Evolutionary conservation across 2,888 invertebrate genomes (phyloP), one percentile per base, ranked within the genome.

Genomic region (Nymphalis c-album): DNA sequence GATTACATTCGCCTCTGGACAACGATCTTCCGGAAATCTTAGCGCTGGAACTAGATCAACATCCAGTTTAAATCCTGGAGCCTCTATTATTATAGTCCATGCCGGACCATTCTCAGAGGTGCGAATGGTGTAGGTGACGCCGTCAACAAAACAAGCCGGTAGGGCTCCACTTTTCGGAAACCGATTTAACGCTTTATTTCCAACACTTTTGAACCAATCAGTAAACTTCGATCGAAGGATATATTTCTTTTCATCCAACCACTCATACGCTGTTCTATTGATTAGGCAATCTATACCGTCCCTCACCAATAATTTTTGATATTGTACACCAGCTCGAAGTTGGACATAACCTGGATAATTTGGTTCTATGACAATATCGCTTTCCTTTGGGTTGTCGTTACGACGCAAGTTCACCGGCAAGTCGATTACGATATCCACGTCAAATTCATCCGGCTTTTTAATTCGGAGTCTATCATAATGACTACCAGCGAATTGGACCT

Each of bases 381-480:
- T 85, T 26, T 84, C 82, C 1, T 74, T 70, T 1, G 73, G 74
- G 73, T 84, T 80, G 3, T 63, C 64, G 13, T 85, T 70, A 13
- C 64, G 68, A 1, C 80, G 75, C 13, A 86, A 76, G 68, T 85
- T 83, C 0, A 93, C 73, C 0, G 94, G 93, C 16, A 94, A 75
- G 17, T 84, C 81, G 18, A 95, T 88, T 0, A 94, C 84, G 6
- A 94, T 83, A 74, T 94, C 93, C 75, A 94, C 85, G 74, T 95
- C 95, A 70, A 92, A 95, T 75, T 95, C 94, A 55, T 72, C 70
- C 8, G 73, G 74, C 69, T 91, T 90, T 17, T 90, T 90, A 0
- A 94, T 92, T 71, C 93, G 93, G 2, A 94, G 82, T 13, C 88
- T 84, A 77, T 95, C 94, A 71, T 88, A 94, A 74, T 88, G 94